phyloP scores from a whole-genome alignment of 2,888 invertebrate species.

The Cerceris ruficornis region DNA sequence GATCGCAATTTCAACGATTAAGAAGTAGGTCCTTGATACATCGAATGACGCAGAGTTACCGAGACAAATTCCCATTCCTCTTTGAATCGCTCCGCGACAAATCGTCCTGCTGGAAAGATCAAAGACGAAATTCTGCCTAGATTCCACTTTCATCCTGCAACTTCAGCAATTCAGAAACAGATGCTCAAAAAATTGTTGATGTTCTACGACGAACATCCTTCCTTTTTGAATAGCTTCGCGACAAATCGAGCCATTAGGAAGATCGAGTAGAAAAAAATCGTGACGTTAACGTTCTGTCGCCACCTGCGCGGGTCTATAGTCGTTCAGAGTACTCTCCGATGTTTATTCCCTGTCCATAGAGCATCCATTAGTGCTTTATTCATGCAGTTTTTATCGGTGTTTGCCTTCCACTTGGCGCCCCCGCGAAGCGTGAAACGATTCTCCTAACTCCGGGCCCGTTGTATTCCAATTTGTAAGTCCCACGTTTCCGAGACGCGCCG shows the following conservation, averaged over 20 bases:
- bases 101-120: too few species aligned
- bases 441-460: slow-evolving; percentile 64
- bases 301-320: slow-evolving; percentile 45
- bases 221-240: too few species aligned
- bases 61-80: too few species aligned
- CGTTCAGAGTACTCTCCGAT: slow-evolving; percentile 31
- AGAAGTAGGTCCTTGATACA: too few species aligned
- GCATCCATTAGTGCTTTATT: slow-evolving; percentile 75
- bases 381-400: slow-evolving; percentile 76
- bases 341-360: slow-evolving; percentile 68
- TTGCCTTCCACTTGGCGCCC: slow-evolving; percentile 76
- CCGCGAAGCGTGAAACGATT: slow-evolving; percentile 69
- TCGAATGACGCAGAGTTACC: too few species aligned
- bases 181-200: too few species aligned
- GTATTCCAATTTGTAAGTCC: slow-evolving; percentile 71
- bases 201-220: too few species aligned
- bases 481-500: slow-evolving; percentile 46
- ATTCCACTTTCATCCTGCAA: too few species aligned
- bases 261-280: slow-evolving; percentile 4
- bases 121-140: too few species aligned
- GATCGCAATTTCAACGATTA: too few species aligned
- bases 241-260: background rate
- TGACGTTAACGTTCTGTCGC: slow-evolving; percentile 37
- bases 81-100: too few species aligned
- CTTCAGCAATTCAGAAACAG: too few species aligned